These are phyloP conservation scores for Entomobrya multifasciata DNA, from an alignment of 2,888 invertebrate species.

Conservation along the genomic window DNA sequence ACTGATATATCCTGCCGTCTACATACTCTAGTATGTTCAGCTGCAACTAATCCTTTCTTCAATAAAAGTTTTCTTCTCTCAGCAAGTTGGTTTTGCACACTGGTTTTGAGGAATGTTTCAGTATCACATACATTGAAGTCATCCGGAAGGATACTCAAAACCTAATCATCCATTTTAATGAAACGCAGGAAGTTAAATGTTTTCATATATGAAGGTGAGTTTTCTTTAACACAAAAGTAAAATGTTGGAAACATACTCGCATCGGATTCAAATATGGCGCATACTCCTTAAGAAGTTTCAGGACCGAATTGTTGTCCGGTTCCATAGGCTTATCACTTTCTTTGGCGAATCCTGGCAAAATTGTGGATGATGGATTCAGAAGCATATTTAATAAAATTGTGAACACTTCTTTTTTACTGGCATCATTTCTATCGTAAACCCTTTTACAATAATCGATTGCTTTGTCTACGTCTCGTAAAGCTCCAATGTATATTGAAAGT, in stretches of 20 bases:
- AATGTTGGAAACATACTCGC: constrained; percentile 84
- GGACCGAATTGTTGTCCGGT: constrained; percentile 90
- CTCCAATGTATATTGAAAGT: constrained; percentile 93
- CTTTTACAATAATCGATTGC: constrained; percentile 93
- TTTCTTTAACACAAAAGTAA: too few species aligned
- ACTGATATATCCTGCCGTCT: background rate
- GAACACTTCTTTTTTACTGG: constrained; percentile 82
- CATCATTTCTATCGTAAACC: constrained; percentile 83
- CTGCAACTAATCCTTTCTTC: constrained; percentile 90
- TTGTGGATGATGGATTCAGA: constrained; percentile 82
- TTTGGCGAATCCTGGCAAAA: constrained; percentile 82
- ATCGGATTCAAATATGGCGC: constrained; percentile 92
- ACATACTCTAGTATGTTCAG: constrained; percentile 90
- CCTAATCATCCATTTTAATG: constrained; percentile 82
- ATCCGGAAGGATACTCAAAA: constrained; percentile 90
- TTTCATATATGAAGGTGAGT: too few species aligned
- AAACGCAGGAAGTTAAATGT: background rate
- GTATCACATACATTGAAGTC: constrained; percentile 89
- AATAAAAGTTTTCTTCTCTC: constrained; percentile 89
- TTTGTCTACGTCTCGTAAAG: constrained; percentile 89
- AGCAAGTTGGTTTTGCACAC: constrained; percentile 88
- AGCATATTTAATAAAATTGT: constrained; percentile 85
- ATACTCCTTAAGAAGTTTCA: constrained; percentile 90
- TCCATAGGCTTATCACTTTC: constrained; percentile 81
- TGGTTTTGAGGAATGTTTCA: constrained; percentile 89